These are phyloP conservation scores for Spea multiplicata DNA, from an alignment of 2,113 vertebrate genomes.

Conservation along the genomic window DNA sequence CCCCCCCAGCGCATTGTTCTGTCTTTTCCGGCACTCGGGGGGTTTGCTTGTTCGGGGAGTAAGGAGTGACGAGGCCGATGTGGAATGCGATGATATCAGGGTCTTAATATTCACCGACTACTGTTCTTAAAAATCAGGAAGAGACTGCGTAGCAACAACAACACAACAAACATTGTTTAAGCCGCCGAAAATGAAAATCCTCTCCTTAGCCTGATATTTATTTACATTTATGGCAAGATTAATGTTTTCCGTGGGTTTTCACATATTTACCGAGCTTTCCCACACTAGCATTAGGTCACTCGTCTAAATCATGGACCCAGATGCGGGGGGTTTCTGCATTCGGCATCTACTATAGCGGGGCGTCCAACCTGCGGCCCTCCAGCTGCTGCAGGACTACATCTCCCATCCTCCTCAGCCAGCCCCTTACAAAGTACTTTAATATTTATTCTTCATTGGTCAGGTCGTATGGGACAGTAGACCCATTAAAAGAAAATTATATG, in stretches of 20 bases:
- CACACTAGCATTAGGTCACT: background rate
- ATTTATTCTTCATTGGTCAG: too few species aligned
- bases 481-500: too few species aligned
- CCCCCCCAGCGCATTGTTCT: background rate
- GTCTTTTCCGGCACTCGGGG: background rate
- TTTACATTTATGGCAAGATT: background rate
- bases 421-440: too few species aligned
- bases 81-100: slow-evolving; percentile 20
- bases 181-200: slow-evolving; percentile 14
- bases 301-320: background rate
- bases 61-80: background rate
- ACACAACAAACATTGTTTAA: slow-evolving; percentile 2
- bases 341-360: slow-evolving; percentile 5
- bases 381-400: too few species aligned
- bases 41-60: background rate
- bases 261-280: background rate
- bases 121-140: background rate
- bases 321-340: slow-evolving; percentile 7
- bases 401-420: too few species aligned
- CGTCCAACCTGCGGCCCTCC: too few species aligned
- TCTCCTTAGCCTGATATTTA: background rate
- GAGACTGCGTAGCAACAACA: slow-evolving; percentile 3
- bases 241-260: slow-evolving; percentile 6
- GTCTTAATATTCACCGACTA: background rate
- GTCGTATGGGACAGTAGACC: too few species aligned